phyloP scores from a whole-genome alignment of 2,113 vertebrate species.

The Hippocampus barbouri region DNA sequence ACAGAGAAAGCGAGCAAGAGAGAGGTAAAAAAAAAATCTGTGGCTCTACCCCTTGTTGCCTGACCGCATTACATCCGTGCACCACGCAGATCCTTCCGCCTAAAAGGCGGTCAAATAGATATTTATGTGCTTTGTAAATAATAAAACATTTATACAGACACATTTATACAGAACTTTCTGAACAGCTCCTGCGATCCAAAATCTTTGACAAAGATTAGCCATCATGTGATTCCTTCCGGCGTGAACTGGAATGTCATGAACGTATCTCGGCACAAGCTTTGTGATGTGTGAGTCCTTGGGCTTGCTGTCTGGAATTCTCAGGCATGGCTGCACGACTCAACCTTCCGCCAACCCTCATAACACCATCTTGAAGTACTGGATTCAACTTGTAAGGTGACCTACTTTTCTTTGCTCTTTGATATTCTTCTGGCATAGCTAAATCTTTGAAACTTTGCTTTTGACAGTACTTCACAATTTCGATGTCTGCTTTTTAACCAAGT shows the following conservation, averaged over 20 bases:
- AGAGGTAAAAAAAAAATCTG: too few relatives aligned
- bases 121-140: too few relatives aligned
- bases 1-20: too few relatives aligned
- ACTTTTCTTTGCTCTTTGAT: conserved; percentile 3
- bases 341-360: conserved; percentile 5
- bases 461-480: conserved; percentile 5
- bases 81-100: too few relatives aligned
- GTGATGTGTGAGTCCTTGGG: conserved; percentile 3
- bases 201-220: neutral
- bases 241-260: neutral
- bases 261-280: conserved; percentile 2
- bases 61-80: too few relatives aligned
- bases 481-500: conserved; percentile 9
- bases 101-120: too few relatives aligned
- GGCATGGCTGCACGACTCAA: neutral
- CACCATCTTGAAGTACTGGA: conserved; percentile 9
- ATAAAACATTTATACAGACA: neutral
- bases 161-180: neutral
- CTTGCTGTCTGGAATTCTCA: conserved; percentile 5
- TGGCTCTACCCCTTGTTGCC: too few relatives aligned
- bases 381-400: conserved; percentile 7
- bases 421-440: neutral
- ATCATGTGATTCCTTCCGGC: conserved; percentile 10
- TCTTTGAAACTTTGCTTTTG: conserved; percentile 15
- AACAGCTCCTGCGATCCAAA: conserved; percentile 1